Evolutionary conservation across 2,797 vertebrate genomes (phyloP).

Genomic region (Harpagifer antarcticus): DNA sequence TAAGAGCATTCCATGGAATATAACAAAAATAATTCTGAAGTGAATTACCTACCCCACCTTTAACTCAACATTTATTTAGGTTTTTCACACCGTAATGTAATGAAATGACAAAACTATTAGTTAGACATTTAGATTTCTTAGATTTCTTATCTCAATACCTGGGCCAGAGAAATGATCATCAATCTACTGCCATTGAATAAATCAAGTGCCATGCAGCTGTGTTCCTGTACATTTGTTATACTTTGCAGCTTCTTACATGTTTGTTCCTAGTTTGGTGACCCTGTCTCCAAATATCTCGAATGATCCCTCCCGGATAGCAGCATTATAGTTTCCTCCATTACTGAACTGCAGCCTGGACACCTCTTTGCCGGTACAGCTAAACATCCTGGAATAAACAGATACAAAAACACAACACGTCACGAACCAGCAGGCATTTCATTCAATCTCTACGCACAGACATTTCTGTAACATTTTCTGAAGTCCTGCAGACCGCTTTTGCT

Average conservation of each 20-base stretch:
- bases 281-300: constrained; percentile 96
- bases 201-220: too few species aligned
- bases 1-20: too few species aligned
- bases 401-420: constrained; percentile 25
- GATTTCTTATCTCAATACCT: neutral
- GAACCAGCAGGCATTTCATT: neutral
- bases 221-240: neutral
- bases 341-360: constrained; percentile 87
- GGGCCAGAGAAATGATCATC: constrained; percentile 1
- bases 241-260: constrained; percentile 88
- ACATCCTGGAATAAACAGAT: constrained; percentile 83
- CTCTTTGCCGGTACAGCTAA: constrained; percentile 90
- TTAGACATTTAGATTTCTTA: neutral
- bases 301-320: constrained; percentile 91
- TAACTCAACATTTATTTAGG: neutral
- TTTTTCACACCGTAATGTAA: neutral
- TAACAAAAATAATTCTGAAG: too few species aligned
- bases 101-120: neutral
- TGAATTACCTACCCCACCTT: too few species aligned
- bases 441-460: neutral
- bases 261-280: constrained; percentile 95
- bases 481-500: neutral
- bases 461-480: neutral
- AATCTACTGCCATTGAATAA: too few species aligned
- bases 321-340: constrained; percentile 88